Evolutionary conservation across 2,113 vertebrate genomes (phyloP).

Genomic region (Monopterus albus): DNA sequence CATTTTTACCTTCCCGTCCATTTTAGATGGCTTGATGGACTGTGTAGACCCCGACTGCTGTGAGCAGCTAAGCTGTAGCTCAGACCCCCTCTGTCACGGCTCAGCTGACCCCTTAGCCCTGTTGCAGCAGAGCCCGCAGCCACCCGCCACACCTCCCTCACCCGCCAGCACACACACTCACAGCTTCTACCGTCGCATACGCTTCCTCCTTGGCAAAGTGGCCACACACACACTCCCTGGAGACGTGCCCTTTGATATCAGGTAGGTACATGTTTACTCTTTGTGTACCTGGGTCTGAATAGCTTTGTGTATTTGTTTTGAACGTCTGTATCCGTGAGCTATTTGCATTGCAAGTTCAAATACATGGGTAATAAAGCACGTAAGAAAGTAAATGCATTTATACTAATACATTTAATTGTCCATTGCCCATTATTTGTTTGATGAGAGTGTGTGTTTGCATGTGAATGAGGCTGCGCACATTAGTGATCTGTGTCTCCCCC

Average conservation of each 20-base stretch:
- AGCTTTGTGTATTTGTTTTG: constrained; percentile 29
- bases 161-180: constrained; percentile 75
- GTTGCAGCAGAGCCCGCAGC: constrained; percentile 88
- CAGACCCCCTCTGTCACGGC: constrained; percentile 94
- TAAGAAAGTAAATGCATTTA: constrained; percentile 32
- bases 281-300: constrained; percentile 17
- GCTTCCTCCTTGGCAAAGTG: constrained; percentile 93
- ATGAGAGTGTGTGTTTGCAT: constrained; percentile 30
- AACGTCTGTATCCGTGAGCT: constrained; percentile 25
- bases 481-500: constrained; percentile 24
- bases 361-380: constrained; percentile 6
- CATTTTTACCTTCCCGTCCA: constrained; percentile 9
- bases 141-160: constrained; percentile 84
- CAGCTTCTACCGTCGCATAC: constrained; percentile 92
- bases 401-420: constrained; percentile 28
- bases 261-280: constrained; percentile 80
- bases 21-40: constrained; percentile 93
- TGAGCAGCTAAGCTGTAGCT: constrained; percentile 91
- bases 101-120: constrained; percentile 95
- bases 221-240: constrained; percentile 94
- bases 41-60: constrained; percentile 98
- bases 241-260: constrained; percentile 94
- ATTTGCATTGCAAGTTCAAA: constrained; percentile 9
- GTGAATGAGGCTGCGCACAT: constrained; percentile 25
- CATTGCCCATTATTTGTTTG: constrained; percentile 40